Base-by-base conservation (phyloP, 2,797 vertebrate species). In the Tapera naevia region DNA sequence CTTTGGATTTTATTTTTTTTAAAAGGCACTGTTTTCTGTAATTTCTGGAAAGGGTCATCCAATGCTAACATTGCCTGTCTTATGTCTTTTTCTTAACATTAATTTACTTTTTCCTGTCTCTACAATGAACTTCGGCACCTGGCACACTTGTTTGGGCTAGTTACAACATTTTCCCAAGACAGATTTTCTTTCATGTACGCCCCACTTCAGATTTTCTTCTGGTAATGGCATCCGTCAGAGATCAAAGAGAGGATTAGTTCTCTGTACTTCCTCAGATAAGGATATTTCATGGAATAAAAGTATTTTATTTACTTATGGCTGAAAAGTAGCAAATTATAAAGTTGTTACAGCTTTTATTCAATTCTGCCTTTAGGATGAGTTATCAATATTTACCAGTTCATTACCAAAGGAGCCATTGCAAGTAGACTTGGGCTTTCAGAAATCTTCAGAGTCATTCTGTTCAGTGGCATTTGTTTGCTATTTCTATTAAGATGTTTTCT, bases 171-270 rank as follows among this genome's bases (percentile, higher is more conserved):
- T 83, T 86, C 64, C 65, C 23, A 64, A 45, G 76, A 88, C 60
- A 15, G 18, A 56, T 91, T 93, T 93, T 76, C 84, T 93, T 94
- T 96, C 66, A 67, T 80, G 58, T 80, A 30, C 53, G 79, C 84
- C 45, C 66, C 27, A 35, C 88, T 91, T 84, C 51, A 94, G 57
- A 89, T 82, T 94, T 93, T 93, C 51, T 62, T 74, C 39, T 86
- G 56, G 80, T 91, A 79, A 83, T 75, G 70, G 39, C 76, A 81
- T 88, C 91, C 89, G 90, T 62, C 90, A 84, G 83, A 94, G 89
- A 96, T 96, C 88, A 94, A 88, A 95, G 80, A 58, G 69, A 72
- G 89, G 83, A 86, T 96, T 93, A 94, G 58, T 93, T 88, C 62
- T 72, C 89, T 91, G 43, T 88, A 51, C 39, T 79, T 90, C 78